Conservation (phyloP, 2,797 vertebrate species). For the Meda fulgida region DNA sequence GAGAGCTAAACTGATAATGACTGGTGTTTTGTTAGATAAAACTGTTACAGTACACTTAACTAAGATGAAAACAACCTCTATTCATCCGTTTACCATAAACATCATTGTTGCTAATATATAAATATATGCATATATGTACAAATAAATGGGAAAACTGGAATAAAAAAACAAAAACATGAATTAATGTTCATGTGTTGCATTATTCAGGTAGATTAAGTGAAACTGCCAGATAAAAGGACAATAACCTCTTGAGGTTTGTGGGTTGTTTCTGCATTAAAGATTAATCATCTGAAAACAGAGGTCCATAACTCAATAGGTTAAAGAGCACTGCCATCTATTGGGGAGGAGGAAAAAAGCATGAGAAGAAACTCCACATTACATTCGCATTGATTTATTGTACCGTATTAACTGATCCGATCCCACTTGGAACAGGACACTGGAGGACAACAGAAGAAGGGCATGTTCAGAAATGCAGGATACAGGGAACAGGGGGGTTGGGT, state of each 20-base stretch:
- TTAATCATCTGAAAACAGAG: not conserved
- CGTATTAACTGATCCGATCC: conserved; percentile 49
- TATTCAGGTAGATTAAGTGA: not conserved
- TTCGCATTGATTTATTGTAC: conserved; percentile 62
- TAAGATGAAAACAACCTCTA: conserved; percentile 53
- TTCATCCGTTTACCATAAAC: conserved; percentile 66
- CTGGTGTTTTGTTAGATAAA: conserved; percentile 64
- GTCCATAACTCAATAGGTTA: conserved; percentile 18
- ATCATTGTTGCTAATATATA: conserved; percentile 67
- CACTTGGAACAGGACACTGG: conserved; percentile 43
- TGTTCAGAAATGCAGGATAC: not conserved
- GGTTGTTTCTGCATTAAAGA: not conserved
- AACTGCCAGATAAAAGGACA: not conserved
- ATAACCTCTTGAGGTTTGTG: not conserved
- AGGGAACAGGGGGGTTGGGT: not conserved
- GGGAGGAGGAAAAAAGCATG: not conserved
- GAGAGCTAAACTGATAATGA: conserved; percentile 60
- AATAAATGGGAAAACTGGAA: conserved; percentile 75
- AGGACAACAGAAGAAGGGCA: conserved; percentile 29
- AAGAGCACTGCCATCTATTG: conserved; percentile 71
- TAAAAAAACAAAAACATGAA: conserved; percentile 60
- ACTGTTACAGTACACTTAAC: conserved; percentile 52
- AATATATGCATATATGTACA: conserved; percentile 61
- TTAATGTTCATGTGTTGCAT: not conserved
- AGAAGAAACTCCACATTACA: not conserved